Evolutionary conservation across 2,113 vertebrate genomes (phyloP).

Genomic region (Nicator chloris): DNA sequence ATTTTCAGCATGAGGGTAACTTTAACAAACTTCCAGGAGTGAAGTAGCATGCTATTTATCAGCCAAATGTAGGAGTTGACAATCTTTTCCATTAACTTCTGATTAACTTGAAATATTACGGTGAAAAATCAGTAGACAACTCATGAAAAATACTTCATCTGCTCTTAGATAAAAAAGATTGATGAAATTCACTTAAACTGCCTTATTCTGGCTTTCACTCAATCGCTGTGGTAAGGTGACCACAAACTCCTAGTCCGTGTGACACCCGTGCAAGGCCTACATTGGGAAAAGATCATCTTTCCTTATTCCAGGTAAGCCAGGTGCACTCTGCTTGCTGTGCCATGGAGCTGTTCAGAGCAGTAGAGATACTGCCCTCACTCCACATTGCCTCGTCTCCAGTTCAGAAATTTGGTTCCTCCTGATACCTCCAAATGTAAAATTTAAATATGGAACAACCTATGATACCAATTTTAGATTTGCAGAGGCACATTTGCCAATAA

Average conservation of each 20-base stretch:
- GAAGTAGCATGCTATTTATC: background rate
- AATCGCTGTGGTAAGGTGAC: background rate
- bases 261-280: background rate
- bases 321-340: background rate
- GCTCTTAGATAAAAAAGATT: background rate
- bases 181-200: background rate
- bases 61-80: background rate
- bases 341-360: background rate
- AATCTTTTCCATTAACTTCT: background rate
- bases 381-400: background rate
- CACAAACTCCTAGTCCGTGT: background rate
- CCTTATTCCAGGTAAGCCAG: background rate
- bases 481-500: background rate
- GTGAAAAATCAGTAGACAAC: background rate
- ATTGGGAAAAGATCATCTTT: background rate
- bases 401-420: background rate
- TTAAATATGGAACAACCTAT: background rate
- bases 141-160: background rate
- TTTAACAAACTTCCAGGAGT: background rate
- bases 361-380: background rate
- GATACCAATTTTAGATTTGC: background rate
- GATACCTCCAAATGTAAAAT: background rate
- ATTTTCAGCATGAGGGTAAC: background rate
- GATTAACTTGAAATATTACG: constrained; percentile 8
- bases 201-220: background rate